Percentiles rank a stretch among this genome's conserved stretches.
Evolutionary conservation across 1,140 invertebrate species (phyloP).

Genomic region (Ooceraea biroi): DNA sequence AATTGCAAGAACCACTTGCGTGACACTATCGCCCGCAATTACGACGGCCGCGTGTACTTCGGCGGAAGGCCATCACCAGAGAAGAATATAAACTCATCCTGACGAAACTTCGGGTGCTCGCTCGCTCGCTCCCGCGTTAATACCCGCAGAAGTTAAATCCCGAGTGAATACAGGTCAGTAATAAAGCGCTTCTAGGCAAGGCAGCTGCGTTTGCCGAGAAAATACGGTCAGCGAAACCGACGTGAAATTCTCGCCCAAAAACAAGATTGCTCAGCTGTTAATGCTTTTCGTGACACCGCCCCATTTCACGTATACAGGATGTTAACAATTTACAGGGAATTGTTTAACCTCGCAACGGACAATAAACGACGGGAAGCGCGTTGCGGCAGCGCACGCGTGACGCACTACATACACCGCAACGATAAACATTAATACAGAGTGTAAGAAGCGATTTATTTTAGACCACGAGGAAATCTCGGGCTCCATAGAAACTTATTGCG

Average conservation of each 20-base stretch:
- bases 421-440: conserved; percentile 31
- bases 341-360: conserved; percentile 22
- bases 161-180: conserved; percentile 49
- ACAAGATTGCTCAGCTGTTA: conserved; percentile 46
- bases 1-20: conserved; percentile 34
- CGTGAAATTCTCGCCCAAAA: conserved; percentile 15
- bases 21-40: conserved; percentile 41
- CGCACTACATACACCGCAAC: background rate
- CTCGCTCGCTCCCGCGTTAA: conserved; percentile 38
- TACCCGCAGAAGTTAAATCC: conserved; percentile 54
- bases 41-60: conserved; percentile 15
- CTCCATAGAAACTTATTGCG: conserved; percentile 1
- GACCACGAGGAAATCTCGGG: background rate
- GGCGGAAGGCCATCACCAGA: background rate
- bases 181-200: conserved; percentile 27
- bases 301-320: conserved; percentile 19
- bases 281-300: conserved; percentile 30
- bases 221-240: conserved; percentile 44
- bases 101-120: conserved; percentile 35
- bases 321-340: conserved; percentile 27
- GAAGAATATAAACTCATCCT: conserved; percentile 57
- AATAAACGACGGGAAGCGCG: background rate
- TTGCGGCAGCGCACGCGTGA: background rate
- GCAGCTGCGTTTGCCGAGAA: conserved; percentile 27
- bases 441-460: conserved; percentile 21